Conservation (phyloP, 1,140 invertebrate species). For the Cydia amplana region DNA sequence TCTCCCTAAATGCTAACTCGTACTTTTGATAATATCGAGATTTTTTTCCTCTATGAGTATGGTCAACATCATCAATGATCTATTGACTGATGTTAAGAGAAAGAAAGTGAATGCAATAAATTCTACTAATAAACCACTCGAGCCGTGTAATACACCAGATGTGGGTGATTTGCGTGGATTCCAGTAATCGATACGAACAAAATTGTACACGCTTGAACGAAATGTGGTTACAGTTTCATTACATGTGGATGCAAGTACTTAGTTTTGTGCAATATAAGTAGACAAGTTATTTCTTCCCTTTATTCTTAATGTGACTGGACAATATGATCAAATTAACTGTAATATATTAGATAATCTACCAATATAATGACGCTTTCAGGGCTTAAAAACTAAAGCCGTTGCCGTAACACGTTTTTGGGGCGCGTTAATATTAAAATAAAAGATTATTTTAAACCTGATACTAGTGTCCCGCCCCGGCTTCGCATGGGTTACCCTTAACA, state of each 20-base stretch:
- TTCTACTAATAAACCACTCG: conserved; percentile 16
- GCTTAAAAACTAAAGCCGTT: too few species aligned
- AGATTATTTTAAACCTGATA: too few species aligned
- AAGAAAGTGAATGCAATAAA: conserved; percentile 24
- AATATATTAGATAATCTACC: too few species aligned
- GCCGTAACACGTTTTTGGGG: too few species aligned
- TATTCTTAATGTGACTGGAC: too few species aligned
- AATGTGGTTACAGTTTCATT: conserved; percentile 30
- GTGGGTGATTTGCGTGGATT: conserved; percentile 20
- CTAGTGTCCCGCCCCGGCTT: too few species aligned
- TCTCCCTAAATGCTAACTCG: too few species aligned
- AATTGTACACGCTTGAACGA: conserved; percentile 31
- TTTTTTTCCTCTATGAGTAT: not conserved
- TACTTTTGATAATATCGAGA: not conserved
- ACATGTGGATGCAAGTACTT: not conserved
- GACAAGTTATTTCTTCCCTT: not conserved
- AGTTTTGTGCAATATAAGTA: conserved; percentile 5
- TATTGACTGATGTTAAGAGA: conserved; percentile 8
- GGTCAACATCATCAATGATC: not conserved
- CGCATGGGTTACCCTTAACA: too few species aligned
- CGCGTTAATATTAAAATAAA: too few species aligned
- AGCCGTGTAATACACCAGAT: conserved; percentile 29
- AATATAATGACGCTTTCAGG: too few species aligned
- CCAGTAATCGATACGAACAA: conserved; percentile 26
- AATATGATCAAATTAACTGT: too few species aligned